Conservation (phyloP, 2,797 vertebrate genomes). For the Paramormyrops hopkinsi region DNA sequence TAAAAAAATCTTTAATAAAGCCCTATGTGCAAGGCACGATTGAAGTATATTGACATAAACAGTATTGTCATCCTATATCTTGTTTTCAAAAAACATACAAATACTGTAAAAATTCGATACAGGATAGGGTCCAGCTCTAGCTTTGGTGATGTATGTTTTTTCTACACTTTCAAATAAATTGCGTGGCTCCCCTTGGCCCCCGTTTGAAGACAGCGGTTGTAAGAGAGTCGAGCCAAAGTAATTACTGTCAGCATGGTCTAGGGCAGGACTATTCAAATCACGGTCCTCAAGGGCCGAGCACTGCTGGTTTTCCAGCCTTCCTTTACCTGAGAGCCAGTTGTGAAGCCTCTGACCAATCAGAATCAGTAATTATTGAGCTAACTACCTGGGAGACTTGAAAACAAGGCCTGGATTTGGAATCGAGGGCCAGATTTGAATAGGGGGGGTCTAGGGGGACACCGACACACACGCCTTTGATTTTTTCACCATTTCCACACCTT, state of each 20-base stretch:
- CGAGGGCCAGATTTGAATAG: no score
- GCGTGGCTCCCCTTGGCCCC: not conserved
- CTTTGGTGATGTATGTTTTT: not conserved
- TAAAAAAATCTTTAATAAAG: not conserved
- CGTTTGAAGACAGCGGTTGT: not conserved
- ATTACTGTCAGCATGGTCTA: not conserved
- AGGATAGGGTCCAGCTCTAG: not conserved
- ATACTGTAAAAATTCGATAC: not conserved
- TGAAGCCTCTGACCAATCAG: no score
- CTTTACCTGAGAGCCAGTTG: no score
- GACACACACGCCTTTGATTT: not conserved
- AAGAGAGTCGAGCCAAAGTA: not conserved
- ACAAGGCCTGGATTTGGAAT: no score
- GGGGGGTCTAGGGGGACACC: not conserved
- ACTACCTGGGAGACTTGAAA: no score
- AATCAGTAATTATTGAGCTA: no score
- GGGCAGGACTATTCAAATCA: not conserved
- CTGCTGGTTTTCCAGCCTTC: no score
- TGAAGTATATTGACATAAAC: not conserved
- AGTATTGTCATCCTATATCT: not conserved
- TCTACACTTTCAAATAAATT: not conserved
- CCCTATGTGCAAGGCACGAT: not conserved
- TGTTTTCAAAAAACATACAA: not conserved
- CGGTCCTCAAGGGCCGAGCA: no score
- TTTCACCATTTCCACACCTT: not conserved